phyloP scores from a whole-genome alignment of 2,797 vertebrate species.

The Gymnodraco acuticeps region DNA sequence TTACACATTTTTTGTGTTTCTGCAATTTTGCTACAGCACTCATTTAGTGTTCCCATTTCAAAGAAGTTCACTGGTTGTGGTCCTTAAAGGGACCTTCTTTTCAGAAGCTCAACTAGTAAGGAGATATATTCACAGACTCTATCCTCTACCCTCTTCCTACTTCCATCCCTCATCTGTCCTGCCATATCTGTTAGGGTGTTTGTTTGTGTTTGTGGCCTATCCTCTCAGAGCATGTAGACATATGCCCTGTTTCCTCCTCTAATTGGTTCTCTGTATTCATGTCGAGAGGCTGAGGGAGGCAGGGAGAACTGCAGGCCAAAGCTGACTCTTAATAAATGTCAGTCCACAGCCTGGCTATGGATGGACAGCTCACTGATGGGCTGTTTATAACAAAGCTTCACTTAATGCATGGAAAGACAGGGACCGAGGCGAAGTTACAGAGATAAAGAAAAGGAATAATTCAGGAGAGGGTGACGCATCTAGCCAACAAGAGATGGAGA shows the following conservation, averaged over 20 bases:
- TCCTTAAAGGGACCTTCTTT: constrained; percentile 6
- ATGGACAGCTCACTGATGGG: constrained; percentile 74
- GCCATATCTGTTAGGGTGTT: constrained; percentile 38
- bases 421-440: constrained; percentile 31
- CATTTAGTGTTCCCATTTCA: constrained; percentile 45
- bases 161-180: constrained; percentile 29
- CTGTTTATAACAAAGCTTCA: constrained; percentile 68
- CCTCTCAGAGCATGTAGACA: constrained; percentile 67
- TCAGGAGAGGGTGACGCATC: constrained; percentile 26
- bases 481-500: constrained; percentile 11
- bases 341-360: constrained; percentile 53
- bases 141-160: constrained; percentile 1
- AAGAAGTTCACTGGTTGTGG: constrained; percentile 10
- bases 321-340: constrained; percentile 78
- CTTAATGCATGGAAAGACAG: constrained; percentile 54
- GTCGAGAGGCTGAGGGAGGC: constrained; percentile 60
- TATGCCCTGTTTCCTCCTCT: constrained; percentile 70
- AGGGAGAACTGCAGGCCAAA: constrained; percentile 60
- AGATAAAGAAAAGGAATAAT: constrained; percentile 44
- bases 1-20: constrained; percentile 35
- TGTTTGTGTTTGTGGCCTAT: constrained; percentile 64
- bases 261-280: constrained; percentile 83
- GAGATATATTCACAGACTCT: constrained; percentile 22
- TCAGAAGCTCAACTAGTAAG: constrained; percentile 11
- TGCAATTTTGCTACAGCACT: constrained; percentile 30